Base-by-base conservation (phyloP, 2,113 vertebrate species). In the Prolemur simus region DNA sequence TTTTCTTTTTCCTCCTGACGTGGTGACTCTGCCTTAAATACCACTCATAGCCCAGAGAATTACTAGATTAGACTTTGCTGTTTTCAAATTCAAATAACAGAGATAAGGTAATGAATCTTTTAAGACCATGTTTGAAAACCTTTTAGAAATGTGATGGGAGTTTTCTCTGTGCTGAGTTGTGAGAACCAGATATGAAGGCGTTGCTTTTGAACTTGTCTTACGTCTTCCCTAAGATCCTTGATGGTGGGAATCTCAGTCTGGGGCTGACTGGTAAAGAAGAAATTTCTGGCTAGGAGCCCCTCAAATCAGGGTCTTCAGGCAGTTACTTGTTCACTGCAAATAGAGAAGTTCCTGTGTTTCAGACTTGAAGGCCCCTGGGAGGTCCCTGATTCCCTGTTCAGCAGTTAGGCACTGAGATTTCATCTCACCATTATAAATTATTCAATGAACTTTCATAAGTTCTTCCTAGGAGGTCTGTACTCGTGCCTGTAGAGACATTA, bases 401-500 rank as follows among this genome's bases (percentile, higher is more conserved):
- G 52, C n/a, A 74, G 66, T 93, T 94, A 76, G 66, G 86, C 11
- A 2, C 87, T 71, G 69, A 89, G 95, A 94, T 93, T 94, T 96
- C 95, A 97, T 94, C 88, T 94, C 21, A 15, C 23, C 29, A 12
- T 54, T 80, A n/a, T 97, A 91, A 96, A 95, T 97, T 94, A 97
- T 97, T 96, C 83, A 97, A 37, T 63, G 87, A 39, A 93, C 87
- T 54, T 71, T 95, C 73, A 12, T 78, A 91, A 80, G 71, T 87
- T 93, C 96, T 93, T 89, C 78, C 86, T 96, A 14, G 78, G 93
- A 97, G 86, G 74, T 87, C 91, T 94, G 80, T 88, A 17, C 49
- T 45, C 45, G 58, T 11, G 34, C 73, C 93, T 49, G 10, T 23
- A 69, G 82, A 91, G 91, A 82, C 34, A 63, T 86, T 71, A 60